A percentile compares a stretch with the other conserved stretches of the same genome.
Conservation (phyloP, 2,888 invertebrate genomes). For the Acleris literana region DNA sequence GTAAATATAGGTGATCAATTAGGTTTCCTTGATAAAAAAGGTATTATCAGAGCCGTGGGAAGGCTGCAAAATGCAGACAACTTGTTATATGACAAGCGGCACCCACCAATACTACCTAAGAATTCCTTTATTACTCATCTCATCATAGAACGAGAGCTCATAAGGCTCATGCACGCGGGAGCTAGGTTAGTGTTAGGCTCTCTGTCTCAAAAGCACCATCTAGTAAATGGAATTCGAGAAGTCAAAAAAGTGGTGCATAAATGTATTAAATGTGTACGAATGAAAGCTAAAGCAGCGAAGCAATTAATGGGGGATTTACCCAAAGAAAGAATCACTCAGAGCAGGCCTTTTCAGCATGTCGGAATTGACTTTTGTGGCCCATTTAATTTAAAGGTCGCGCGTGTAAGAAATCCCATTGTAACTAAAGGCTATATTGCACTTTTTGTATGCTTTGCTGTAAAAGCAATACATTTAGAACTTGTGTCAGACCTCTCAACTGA, state of each 20-base stretch:
- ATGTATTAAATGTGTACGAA: conserved; percentile 30
- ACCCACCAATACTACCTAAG: conserved; percentile 30
- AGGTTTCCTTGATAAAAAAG: conserved; percentile 4
- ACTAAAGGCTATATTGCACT: conserved; percentile 35
- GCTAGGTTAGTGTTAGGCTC: conserved; percentile 19
- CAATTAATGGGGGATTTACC: conserved; percentile 27
- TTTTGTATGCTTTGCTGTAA: conserved; percentile 35
- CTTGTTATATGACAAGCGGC: conserved; percentile 26
- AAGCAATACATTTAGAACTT: conserved; percentile 39
- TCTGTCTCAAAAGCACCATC: conserved; percentile 17
- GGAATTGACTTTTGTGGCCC: conserved; percentile 38
- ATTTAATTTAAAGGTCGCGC: conserved; percentile 27
- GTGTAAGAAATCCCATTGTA: conserved; percentile 27
- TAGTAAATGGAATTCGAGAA: conserved; percentile 31
- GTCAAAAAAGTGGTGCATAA: conserved; percentile 36
- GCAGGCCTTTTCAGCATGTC: conserved; percentile 30
- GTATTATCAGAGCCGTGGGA: not conserved
- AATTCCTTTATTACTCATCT: conserved; percentile 26
- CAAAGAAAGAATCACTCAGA: conserved; percentile 16
- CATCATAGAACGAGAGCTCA: conserved; percentile 28
- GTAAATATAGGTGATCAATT: conserved; percentile 1
- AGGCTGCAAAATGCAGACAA: conserved; percentile 6
- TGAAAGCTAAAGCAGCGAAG: conserved; percentile 23
- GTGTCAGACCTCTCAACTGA: conserved; percentile 36
- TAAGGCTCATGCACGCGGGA: conserved; percentile 29